phyloP scores from a whole-genome alignment of 2,113 vertebrate species.

The Serilophus lunatus region DNA sequence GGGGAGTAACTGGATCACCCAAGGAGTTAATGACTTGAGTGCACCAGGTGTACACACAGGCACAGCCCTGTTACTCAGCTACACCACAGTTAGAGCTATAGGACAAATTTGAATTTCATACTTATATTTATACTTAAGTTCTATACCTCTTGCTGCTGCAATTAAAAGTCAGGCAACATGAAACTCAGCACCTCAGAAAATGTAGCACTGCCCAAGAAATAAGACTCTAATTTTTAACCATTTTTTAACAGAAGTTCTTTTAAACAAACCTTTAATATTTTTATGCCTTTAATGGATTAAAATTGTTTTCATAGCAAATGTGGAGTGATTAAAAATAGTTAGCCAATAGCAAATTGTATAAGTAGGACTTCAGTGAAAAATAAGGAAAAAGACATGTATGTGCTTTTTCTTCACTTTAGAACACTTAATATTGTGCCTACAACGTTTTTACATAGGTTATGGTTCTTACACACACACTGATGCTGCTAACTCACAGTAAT shows the following conservation, averaged over 20 bases:
- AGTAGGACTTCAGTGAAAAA: not conserved
- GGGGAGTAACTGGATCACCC: not conserved
- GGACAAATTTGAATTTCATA: not conserved
- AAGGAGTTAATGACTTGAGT: constrained; percentile 38
- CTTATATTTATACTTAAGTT: not conserved
- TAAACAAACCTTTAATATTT: not conserved
- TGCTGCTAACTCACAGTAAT: not conserved
- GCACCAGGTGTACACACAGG: not conserved
- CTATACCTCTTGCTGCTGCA: not conserved
- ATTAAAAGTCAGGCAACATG: not conserved
- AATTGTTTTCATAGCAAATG: not conserved
- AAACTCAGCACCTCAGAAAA: not conserved
- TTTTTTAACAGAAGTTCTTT: not conserved
- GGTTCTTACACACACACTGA: not conserved
- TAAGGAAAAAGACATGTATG: not conserved
- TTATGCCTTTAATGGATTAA: not conserved
- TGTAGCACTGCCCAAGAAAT: not conserved
- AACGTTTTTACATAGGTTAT: not conserved
- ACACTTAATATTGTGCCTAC: not conserved
- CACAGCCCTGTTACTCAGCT: not conserved
- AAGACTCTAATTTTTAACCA: not conserved
- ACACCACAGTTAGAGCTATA: not conserved
- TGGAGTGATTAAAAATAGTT: not conserved
- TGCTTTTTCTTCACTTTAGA: not conserved
- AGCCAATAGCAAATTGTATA: not conserved